These are phyloP conservation scores for Zygothrica quintamaculata DNA, from an alignment of 2,888 invertebrate genomes.

Conservation along the genomic window DNA sequence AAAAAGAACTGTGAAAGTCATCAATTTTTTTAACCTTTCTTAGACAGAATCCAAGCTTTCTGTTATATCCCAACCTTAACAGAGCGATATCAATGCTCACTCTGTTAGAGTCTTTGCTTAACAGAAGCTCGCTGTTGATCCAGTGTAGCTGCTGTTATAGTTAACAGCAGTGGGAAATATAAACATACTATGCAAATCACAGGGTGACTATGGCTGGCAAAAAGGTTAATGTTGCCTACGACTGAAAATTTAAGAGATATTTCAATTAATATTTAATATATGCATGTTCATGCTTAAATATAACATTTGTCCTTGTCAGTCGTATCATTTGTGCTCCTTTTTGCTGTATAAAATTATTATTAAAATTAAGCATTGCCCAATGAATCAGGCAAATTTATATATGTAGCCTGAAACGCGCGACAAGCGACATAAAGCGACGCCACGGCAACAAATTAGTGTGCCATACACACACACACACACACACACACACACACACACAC, in stretches of 20 bases:
- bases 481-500: constrained; percentile 1
- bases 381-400: constrained; percentile 30
- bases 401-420: constrained; percentile 43
- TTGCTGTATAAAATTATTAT: constrained; percentile 11
- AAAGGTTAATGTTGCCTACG: too few species aligned
- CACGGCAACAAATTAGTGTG: constrained; percentile 58
- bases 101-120: too few species aligned
- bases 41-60: too few species aligned
- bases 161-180: too few species aligned
- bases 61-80: too few species aligned
- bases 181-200: too few species aligned
- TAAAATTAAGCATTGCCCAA: constrained; percentile 26
- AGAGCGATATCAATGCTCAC: too few species aligned
- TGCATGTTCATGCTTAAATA: constrained; percentile 2
- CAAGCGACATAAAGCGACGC: constrained; percentile 45
- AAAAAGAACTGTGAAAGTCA: too few species aligned
- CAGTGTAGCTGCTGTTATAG: too few species aligned
- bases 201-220: too few species aligned
- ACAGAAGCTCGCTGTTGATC: too few species aligned
- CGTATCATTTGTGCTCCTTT: constrained; percentile 17
- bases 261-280: not conserved
- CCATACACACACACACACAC: constrained; percentile 25
- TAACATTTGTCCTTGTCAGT: constrained; percentile 22
- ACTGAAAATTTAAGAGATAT: not conserved
- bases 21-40: too few species aligned